phyloP scores from a whole-genome alignment of 2,113 vertebrate species.

The Sebastes schlegelii region DNA sequence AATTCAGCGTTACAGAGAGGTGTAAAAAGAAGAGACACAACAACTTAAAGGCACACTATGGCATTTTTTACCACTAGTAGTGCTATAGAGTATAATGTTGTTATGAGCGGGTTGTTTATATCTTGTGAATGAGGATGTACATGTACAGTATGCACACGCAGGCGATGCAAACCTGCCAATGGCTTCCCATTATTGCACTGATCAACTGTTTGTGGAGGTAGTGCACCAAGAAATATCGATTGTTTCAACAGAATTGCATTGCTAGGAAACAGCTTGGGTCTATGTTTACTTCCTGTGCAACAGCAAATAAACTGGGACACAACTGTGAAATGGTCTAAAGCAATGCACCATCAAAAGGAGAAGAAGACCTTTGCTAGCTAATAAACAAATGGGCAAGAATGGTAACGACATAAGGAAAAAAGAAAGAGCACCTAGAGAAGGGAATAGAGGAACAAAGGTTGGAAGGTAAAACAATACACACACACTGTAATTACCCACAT shows the following conservation, averaged over 20 bases:
- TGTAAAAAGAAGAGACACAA: not conserved
- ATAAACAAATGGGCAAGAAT: too few relatives aligned
- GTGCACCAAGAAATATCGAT: not conserved
- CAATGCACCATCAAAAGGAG: not conserved
- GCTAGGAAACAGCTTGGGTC: too few relatives aligned
- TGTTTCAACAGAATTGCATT: too few relatives aligned
- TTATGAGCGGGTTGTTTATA: not conserved
- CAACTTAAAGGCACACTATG: too few relatives aligned
- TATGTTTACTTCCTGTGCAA: too few relatives aligned
- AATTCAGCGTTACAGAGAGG: not conserved
- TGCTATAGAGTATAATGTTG: not conserved
- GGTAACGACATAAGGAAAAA: not conserved
- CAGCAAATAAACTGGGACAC: too few relatives aligned
- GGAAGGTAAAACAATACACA: too few relatives aligned
- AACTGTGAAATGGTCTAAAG: too few relatives aligned
- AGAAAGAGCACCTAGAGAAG: not conserved
- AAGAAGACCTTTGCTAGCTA: not conserved
- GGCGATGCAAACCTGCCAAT: not conserved
- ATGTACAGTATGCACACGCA: not conserved
- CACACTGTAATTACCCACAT: too few relatives aligned
- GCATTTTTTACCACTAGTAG: not conserved
- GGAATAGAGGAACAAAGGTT: not conserved
- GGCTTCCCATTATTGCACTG: not conserved
- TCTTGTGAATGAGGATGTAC: not conserved
- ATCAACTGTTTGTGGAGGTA: not conserved